Evolutionary conservation across 2,888 invertebrate genomes (phyloP), one percentile per base, ranked within the genome.

Genomic region (Boloria selene): DNA sequence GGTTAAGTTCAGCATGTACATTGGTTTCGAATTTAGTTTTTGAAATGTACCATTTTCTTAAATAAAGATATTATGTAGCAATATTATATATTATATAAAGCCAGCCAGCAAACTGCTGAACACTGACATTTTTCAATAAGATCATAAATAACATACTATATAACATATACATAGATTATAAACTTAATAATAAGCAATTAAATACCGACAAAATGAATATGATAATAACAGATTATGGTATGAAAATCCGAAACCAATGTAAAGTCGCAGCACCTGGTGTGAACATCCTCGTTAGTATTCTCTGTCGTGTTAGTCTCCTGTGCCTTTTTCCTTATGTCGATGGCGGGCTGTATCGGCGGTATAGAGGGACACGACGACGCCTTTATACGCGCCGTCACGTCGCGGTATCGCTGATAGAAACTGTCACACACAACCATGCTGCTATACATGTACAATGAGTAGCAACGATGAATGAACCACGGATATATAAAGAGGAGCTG

Each of bases 321-420:
- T 74, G 71, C 61, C 70, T 82, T 84, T 83, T 83, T 83, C 80
- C 80, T 82, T 71, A 78, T 75, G 75, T 86, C 84, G 80, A 78
- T 75, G 59, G 81, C 78, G 58, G 85, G 76, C 69, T 87, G 77
- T 81, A 93, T 88, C 77, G 94, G 94, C 81, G 94, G 94, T 90
- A 96, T 94, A 84, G 95, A 94, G 77, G 96, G 95, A 88, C 95
- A 96, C 91, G 96, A 96, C 81, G 95, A 95, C 85, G 96, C 96
- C 94, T 96, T 96, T 93, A 97, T 97, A 93, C 97, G 96, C 90
- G 96, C 96, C 90, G 96, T 95, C 92, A 97, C 95, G 94, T 96
- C 96, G 91, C 95, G 94, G 93, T 96, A 96, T 92, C 96, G 96
- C 93, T 96, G 95, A 95, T 96, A 96, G 95, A 97, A 97, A 95